Evolutionary conservation across 2,113 vertebrate species (phyloP).

Genomic region (Phycodurus eques): DNA sequence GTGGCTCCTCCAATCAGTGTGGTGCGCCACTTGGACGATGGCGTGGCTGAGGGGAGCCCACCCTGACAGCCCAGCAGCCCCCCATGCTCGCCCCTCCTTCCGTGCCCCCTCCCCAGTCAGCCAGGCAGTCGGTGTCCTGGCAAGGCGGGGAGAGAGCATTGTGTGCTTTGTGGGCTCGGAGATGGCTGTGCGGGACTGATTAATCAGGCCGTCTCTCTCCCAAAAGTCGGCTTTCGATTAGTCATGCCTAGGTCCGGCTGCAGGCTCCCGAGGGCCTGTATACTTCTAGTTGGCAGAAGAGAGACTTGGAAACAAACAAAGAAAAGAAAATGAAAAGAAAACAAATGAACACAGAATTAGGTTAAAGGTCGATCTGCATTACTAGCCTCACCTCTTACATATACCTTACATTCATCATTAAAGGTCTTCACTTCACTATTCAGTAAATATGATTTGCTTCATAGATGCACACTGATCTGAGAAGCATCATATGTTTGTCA

Average conservation of each 20-base stretch:
- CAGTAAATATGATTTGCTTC: constrained; percentile 12
- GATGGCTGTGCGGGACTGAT: constrained; percentile 62
- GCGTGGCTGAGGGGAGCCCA: constrained; percentile 47
- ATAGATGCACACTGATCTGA: constrained; percentile 30
- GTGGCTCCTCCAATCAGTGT: constrained; percentile 11
- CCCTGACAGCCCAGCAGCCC: constrained; percentile 64
- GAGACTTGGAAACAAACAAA: constrained; percentile 72
- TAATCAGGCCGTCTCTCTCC: constrained; percentile 72
- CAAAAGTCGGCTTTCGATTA: constrained; percentile 68
- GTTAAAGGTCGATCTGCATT: constrained; percentile 56
- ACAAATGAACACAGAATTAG: constrained; percentile 74
- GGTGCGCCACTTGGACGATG: constrained; percentile 49
- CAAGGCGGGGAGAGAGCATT: constrained; percentile 73
- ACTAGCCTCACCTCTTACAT: constrained; percentile 38
- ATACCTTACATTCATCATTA: constrained; percentile 40
- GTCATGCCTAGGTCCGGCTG: constrained; percentile 76
- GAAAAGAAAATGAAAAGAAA: constrained; percentile 66
- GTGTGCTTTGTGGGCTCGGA: constrained; percentile 62
- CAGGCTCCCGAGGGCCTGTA: constrained; percentile 72
- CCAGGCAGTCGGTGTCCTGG: constrained; percentile 74
- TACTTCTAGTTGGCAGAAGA: constrained; percentile 72
- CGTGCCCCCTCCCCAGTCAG: constrained; percentile 47
- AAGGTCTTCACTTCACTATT: neutral
- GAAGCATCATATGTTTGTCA: constrained; percentile 14
- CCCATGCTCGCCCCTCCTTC: constrained; percentile 47